These are phyloP conservation scores for Perognathus longimembris DNA, from an alignment of 2,113 vertebrate genomes.

Conservation along the genomic window DNA sequence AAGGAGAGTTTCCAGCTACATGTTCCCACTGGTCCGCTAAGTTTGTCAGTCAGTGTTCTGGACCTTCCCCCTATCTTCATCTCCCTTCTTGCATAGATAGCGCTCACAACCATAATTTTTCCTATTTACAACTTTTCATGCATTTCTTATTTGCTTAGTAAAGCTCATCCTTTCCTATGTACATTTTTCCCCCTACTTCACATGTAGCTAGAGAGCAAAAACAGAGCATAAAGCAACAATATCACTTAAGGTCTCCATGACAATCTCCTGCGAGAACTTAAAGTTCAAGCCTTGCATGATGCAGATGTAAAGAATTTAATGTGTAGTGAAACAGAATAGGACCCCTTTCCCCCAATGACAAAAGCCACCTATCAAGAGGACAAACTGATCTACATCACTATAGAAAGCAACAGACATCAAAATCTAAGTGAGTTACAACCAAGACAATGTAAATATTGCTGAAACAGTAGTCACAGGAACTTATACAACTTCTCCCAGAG, in stretches of 20 bases:
- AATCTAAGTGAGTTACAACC: not conserved
- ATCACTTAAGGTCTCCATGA: not conserved
- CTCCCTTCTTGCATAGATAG: not conserved
- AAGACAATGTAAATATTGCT: not conserved
- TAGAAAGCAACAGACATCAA: not conserved
- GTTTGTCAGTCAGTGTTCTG: not conserved
- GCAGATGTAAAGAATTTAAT: not conserved
- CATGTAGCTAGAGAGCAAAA: not conserved
- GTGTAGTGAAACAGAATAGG: not conserved
- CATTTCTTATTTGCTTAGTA: not conserved
- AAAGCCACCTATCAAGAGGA: not conserved
- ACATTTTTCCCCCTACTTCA: not conserved
- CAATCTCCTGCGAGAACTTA: not conserved
- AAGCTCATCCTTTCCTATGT: not conserved
- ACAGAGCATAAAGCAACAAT: slow-evolving; percentile 16
- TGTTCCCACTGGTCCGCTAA: not conserved
- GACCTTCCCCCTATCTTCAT: not conserved
- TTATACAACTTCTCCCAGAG: not conserved
- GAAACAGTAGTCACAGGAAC: not conserved
- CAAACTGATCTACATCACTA: not conserved
- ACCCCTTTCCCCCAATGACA: not conserved
- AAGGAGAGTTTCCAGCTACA: too few relatives aligned
- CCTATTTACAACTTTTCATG: not conserved
- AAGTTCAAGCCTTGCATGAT: not conserved
- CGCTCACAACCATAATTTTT: not conserved